A percentile compares a stretch with the other conserved stretches of the same genome.
These are phyloP conservation scores for Gastrophryne carolinensis DNA, from an alignment of 2,797 vertebrate species.

Conservation along the genomic window DNA sequence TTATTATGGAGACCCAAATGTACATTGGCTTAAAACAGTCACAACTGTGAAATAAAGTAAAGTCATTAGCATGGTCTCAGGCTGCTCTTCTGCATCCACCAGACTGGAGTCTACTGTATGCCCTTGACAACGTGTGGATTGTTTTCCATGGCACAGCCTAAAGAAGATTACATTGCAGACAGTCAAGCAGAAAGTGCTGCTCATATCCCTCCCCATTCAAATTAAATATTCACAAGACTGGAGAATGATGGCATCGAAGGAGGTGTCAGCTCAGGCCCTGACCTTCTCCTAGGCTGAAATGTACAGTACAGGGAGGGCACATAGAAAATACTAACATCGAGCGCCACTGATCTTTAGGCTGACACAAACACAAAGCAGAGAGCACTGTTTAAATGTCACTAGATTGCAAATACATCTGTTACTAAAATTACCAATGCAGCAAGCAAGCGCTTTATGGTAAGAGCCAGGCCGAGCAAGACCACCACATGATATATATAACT, in stretches of 20 bases:
- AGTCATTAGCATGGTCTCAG: neutral
- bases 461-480: no score
- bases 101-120: slow-evolving; percentile 35
- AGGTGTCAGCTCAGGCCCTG: slow-evolving; percentile 56
- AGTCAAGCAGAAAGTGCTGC: slow-evolving; percentile 54
- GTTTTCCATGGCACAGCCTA: slow-evolving; percentile 59
- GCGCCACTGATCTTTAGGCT: slow-evolving; percentile 14
- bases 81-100: neutral
- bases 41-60: no score
- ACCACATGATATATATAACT: no score
- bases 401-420: neutral
- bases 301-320: slow-evolving; percentile 18
- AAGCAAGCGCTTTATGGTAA: no score
- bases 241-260: slow-evolving; percentile 53
- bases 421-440: neutral
- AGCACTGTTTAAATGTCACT: neutral
- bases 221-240: slow-evolving; percentile 72
- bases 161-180: slow-evolving; percentile 53
- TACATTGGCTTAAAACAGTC: no score
- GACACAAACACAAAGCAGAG: neutral
- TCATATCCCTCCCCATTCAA: slow-evolving; percentile 45
- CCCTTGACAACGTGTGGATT: slow-evolving; percentile 64
- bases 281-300: slow-evolving; percentile 58
- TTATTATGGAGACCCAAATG: no score
- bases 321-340: slow-evolving; percentile 45